These are phyloP conservation scores for Cryptomyrus ogoouensis DNA, from an alignment of 2,113 vertebrate genomes.

Conservation along the genomic window DNA sequence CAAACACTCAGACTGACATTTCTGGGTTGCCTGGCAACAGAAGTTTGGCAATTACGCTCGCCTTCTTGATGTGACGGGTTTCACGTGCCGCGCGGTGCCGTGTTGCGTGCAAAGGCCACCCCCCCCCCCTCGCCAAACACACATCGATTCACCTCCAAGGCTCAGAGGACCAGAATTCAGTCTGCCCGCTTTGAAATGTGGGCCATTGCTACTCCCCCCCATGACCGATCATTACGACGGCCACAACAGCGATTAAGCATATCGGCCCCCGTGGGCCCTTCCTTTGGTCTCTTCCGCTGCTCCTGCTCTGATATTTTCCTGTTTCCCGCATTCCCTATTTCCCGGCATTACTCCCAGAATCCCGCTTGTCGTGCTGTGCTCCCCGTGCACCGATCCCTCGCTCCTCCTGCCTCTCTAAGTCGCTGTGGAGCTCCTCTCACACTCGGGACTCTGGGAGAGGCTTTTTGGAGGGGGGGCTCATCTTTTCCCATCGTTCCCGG, in stretches of 20 bases:
- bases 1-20: slow-evolving; percentile 10
- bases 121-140: not conserved
- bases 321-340: not conserved
- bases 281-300: not conserved
- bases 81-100: not conserved
- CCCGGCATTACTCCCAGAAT: not conserved
- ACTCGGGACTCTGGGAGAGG: not conserved
- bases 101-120: not conserved
- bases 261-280: not conserved
- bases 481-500: not conserved
- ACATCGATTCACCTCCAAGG: not conserved
- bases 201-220: not conserved
- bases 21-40: slow-evolving; percentile 9
- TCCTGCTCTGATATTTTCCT: not conserved
- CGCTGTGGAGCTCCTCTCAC: not conserved
- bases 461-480: not conserved
- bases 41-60: slow-evolving; percentile 17
- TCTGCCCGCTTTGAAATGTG: not conserved
- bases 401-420: not conserved
- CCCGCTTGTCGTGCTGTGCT: not conserved
- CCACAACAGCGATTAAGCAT: not conserved
- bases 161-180: not conserved
- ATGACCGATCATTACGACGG: not conserved
- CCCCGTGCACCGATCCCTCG: not conserved
- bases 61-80: not conserved